Evolutionary conservation across 2,113 vertebrate genomes (phyloP), one percentile per base, ranked within the genome.

Genomic region (Sialia sialis): DNA sequence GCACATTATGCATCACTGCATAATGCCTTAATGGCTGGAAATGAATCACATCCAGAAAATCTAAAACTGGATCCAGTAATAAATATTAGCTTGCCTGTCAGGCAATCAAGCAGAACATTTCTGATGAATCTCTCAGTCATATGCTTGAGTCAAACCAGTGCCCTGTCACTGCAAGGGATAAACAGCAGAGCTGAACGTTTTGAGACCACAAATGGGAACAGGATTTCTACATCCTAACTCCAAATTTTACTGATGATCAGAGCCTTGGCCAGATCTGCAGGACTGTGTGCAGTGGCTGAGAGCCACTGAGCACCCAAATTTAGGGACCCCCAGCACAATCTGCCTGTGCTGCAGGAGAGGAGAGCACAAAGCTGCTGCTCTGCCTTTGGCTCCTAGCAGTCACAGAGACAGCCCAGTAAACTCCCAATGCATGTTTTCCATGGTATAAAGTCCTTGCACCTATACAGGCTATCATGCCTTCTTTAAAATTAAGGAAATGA

Each of bases 1-100:
- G 96, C 90, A 96, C 91, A 73, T 94, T 95, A 97, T 96, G 81
- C 95, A 93, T 70, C 92, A 94, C 48, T 94, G 44, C 93, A 89
- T 94, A 96, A 94, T 89, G 76, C 51, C 75, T 96, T 97, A 97
- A 98, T 98, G 97, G 96, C 78, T 97, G 94, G 93, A 97, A 97
- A 96, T 96, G 91, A 96, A 96, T 97, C 91, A 82, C 46, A 78
- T 91, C 68, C 67, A 94, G 94, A 94, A 95, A 97, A 94, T 84
- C 94, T 94, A 95, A 96, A 93, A 89, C 68, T 41, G 36, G 91
- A 96, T 73, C 58, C 94, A 95, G 82, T 84, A 89, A 94, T 98
- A 94, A 97, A 97, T 97, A 96, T 94, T 93, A 94, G 63, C 94
- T 95, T 1, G 43, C 70, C 67, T 62, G 44, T 86, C 90, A 94